phyloP scores from a whole-genome alignment of 2,888 invertebrate genomes.

The Nineta flava region DNA sequence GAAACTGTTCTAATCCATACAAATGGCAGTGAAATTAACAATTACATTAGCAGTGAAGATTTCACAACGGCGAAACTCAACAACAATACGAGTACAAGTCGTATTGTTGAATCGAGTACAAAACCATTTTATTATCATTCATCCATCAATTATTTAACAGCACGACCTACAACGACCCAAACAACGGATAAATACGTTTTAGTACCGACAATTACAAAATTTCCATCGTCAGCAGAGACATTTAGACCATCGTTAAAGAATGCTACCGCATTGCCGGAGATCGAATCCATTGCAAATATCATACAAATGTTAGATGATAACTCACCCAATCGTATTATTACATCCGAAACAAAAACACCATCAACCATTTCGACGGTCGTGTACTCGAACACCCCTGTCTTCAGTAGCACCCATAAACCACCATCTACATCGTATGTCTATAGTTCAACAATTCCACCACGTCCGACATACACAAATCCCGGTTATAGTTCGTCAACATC shows the following conservation, averaged over 20 bases:
- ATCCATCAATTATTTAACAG: constrained; percentile 17
- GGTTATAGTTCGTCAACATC: constrained; percentile 9
- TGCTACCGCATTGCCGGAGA: constrained; percentile 26
- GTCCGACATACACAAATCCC: constrained; percentile 11
- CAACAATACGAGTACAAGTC: constrained; percentile 16
- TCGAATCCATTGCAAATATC: constrained; percentile 40
- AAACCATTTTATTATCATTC: constrained; percentile 6
- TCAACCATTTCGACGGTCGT: constrained; percentile 18
- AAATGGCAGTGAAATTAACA: constrained; percentile 38
- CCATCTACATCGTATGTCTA: constrained; percentile 34
- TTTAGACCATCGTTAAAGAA: constrained; percentile 16
- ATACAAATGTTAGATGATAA: constrained; percentile 44
- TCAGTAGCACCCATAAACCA: constrained; percentile 25
- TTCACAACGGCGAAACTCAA: constrained; percentile 16
- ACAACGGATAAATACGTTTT: constrained; percentile 34
- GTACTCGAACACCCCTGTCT: constrained; percentile 10
- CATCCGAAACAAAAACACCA: constrained; percentile 16
- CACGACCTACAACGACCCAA: constrained; percentile 19
- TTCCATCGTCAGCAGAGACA: constrained; percentile 14
- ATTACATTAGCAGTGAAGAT: constrained; percentile 25
- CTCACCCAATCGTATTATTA: constrained; percentile 27
- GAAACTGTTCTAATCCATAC: constrained; percentile 45
- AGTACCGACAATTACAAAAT: constrained; percentile 35
- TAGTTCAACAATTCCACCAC: constrained; percentile 18
- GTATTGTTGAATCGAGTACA: constrained; percentile 4